Base-by-base conservation (phyloP, 1,140 invertebrate species). In the Arion vulgaris region DNA sequence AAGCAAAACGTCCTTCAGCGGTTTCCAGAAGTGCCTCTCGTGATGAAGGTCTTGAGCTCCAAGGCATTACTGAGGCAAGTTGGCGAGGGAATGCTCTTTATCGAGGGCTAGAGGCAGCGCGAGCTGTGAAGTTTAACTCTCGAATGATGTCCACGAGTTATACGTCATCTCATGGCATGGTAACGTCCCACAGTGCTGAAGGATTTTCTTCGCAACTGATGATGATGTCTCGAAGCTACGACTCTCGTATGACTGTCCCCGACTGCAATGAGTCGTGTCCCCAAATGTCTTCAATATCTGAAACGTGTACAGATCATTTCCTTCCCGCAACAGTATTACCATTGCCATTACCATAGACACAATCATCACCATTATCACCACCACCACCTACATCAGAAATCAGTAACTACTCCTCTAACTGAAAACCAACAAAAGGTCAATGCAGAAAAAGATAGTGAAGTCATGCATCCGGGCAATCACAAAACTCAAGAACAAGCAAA, bases 131-230 rank as follows among this genome's bases (percentile, higher is more conserved):
- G 36, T 23, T 34, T 17, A 57, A 39, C 34, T 57, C 34, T 4
- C 39, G n/a, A n/a, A 11, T 57, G 49, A 38, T 73, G 39, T 32
- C 71, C 1, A 36, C 36, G 17, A 71, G n/a, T 28, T 51, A 74
- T 38, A 71, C 68, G 32, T 49, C 68, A 26, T 79, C 57, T n/a
- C 68, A 72, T 2, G 80, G 80, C 19, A 74, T 81, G 41, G 71
- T 74, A 17, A 74, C 71, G 49, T 81, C 80, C 5, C 80, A 74
- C n/a, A 81, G 80, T 49, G 80, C 80, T 2, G 80, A 81, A 32
- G 80, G 71, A 28, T 53, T 80, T 62, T 74, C 80, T 0, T 26
- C 69, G 36, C 80, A 81, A 19, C 2, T 80, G 57, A 34, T 80
- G 39, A 36, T 51, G 32, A 74, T 74, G 69, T 73, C 80, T 17